phyloP scores from a whole-genome alignment of 2,888 invertebrate species.

The Polyommatus iphigenia region DNA sequence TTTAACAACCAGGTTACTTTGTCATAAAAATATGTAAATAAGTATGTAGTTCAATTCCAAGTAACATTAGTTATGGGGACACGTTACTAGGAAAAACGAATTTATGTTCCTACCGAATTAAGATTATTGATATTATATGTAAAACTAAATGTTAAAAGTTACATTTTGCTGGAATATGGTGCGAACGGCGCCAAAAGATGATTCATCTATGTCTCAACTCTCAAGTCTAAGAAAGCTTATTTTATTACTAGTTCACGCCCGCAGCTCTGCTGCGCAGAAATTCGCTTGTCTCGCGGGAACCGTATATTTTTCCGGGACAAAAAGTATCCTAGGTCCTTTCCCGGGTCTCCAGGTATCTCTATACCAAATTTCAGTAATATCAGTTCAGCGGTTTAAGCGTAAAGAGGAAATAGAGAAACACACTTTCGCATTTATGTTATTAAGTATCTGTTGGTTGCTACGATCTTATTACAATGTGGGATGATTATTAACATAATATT shows the following conservation, averaged over 20 bases:
- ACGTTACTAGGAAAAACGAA: not conserved
- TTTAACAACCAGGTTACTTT: not conserved
- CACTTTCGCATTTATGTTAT: no score
- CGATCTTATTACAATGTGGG: not conserved
- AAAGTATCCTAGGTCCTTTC: no score
- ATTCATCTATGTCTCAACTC: not conserved
- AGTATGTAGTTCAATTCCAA: not conserved
- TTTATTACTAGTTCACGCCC: no score
- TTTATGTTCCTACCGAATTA: not conserved
- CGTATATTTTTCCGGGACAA: no score
- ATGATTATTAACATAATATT: constrained; percentile 4
- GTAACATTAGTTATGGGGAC: constrained; percentile 5
- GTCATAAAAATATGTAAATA: not conserved
- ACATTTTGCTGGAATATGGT: not conserved
- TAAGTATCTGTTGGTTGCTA: not conserved
- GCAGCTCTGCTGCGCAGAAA: no score
- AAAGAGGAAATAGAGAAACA: no score
- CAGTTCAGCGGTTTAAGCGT: no score
- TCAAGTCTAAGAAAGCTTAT: not conserved
- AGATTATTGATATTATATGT: not conserved
- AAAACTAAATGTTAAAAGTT: not conserved
- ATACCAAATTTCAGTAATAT: no score
- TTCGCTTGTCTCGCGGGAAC: no score
- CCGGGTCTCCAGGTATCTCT: no score
- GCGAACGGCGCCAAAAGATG: not conserved